phyloP scores from a whole-genome alignment of 2,888 invertebrate genomes.

The Macropis europaea region DNA sequence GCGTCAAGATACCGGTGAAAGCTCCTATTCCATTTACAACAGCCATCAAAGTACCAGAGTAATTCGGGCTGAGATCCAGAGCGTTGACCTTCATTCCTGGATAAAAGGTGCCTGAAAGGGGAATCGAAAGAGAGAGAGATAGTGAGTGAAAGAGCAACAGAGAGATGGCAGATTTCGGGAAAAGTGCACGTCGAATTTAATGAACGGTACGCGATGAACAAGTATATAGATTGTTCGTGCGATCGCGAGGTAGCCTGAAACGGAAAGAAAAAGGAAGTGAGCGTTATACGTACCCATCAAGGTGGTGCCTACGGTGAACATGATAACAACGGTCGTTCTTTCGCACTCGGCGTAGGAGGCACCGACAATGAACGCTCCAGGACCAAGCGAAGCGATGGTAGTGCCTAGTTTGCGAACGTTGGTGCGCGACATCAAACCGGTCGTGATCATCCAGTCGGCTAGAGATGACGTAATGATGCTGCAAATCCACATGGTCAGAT shows the following conservation, averaged over 20 bases:
- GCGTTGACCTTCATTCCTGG: conserved; percentile 81
- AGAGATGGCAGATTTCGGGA: too few relatives aligned
- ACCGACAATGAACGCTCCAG: conserved; percentile 80
- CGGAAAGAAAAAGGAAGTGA: too few relatives aligned
- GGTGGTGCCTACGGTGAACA: conserved; percentile 80
- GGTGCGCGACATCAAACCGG: conserved; percentile 75
- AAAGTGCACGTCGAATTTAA: too few relatives aligned
- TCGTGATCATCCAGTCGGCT: conserved; percentile 78
- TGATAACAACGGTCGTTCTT: conserved; percentile 73
- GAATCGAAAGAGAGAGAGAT: background rate
- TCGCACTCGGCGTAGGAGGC: conserved; percentile 81
- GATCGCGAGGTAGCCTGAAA: too few relatives aligned
- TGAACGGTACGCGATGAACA: too few relatives aligned
- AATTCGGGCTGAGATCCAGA: conserved; percentile 80
- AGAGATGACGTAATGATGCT: conserved; percentile 76
- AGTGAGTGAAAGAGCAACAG: background rate
- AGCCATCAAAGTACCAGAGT: conserved; percentile 80
- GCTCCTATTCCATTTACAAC: conserved; percentile 85
- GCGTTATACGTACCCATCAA: conserved; percentile 77
- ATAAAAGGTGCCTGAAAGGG: conserved; percentile 75
- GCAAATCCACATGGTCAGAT: conserved; percentile 79
- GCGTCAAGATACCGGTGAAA: conserved; percentile 86
- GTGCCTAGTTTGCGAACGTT: conserved; percentile 80
- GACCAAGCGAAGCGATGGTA: conserved; percentile 80
- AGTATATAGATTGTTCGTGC: too few relatives aligned